Evolutionary conservation across 2,888 invertebrate genomes (phyloP).

Genomic region (Galerucella nymphaeae): DNA sequence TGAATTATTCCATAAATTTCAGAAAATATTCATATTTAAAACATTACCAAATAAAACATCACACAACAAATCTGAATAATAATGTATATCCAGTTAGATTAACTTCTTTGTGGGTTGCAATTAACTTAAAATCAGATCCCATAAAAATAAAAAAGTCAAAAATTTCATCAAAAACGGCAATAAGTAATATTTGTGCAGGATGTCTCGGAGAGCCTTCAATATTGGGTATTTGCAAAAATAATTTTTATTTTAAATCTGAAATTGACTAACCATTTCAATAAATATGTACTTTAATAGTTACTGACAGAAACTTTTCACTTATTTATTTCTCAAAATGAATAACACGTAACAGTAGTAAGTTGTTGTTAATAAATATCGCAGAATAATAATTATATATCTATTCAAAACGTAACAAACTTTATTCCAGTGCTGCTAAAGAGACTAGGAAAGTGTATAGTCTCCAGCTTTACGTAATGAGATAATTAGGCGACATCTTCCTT

Average conservation of each 20-base stretch:
- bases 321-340: too few species aligned
- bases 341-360: too few species aligned
- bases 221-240: background rate
- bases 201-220: background rate
- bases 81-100: slow-evolving; percentile 14
- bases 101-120: background rate
- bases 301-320: too few species aligned
- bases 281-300: background rate
- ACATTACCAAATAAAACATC: background rate
- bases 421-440: too few species aligned
- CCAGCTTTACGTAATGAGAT: too few species aligned
- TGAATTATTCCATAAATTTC: too few species aligned
- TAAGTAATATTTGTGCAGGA: background rate
- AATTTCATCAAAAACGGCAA: background rate
- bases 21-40: too few species aligned
- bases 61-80: background rate
- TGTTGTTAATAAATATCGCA: too few species aligned
- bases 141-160: background rate
- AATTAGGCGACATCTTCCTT: too few species aligned
- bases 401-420: too few species aligned
- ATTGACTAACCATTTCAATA: background rate
- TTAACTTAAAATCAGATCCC: background rate
- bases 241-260: background rate
- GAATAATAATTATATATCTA: too few species aligned
- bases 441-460: too few species aligned